A percentile compares a stretch with the other conserved stretches of the same genome.
These are phyloP conservation scores for Athetis lepigone DNA, from an alignment of 2,888 invertebrate genomes.

Conservation along the genomic window DNA sequence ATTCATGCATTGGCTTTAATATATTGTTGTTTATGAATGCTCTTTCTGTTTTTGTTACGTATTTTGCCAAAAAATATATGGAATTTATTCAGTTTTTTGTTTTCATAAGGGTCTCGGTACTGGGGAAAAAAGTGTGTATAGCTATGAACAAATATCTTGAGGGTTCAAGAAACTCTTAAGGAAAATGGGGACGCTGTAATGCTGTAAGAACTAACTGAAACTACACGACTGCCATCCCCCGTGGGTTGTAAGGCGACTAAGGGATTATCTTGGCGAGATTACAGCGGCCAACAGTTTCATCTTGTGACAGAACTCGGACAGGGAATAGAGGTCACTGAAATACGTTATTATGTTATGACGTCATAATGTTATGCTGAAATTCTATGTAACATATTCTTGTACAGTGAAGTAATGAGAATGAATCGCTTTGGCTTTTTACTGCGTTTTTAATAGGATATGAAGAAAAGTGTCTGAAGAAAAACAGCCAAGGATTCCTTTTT, in stretches of 20 bases:
- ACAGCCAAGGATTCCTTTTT: no score
- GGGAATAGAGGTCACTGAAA: not conserved
- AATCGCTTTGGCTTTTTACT: no score
- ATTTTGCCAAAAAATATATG: no score
- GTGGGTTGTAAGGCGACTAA: slow-evolving; percentile 22
- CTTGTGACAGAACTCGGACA: slow-evolving; percentile 20
- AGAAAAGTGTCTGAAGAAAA: no score
- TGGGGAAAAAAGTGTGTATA: not conserved
- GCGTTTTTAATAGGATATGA: no score
- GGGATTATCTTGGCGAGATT: slow-evolving; percentile 43
- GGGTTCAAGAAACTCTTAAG: slow-evolving; percentile 31
- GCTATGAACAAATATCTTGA: not conserved
- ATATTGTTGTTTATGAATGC: not conserved
- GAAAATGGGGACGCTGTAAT: slow-evolving; percentile 31
- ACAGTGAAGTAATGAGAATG: not conserved
- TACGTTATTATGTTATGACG: slow-evolving; percentile 12
- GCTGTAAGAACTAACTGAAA: slow-evolving; percentile 31
- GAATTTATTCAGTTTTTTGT: not conserved
- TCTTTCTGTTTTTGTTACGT: not conserved
- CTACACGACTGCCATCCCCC: slow-evolving; percentile 31
- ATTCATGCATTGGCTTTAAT: no score
- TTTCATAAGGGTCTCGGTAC: not conserved
- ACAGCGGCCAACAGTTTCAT: slow-evolving; percentile 18
- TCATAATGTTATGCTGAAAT: not conserved
- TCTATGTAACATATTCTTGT: not conserved